Evolutionary conservation across 2,888 invertebrate species (phyloP), one percentile per base, ranked within the genome.

Genomic region (Acrobasis suavella): DNA sequence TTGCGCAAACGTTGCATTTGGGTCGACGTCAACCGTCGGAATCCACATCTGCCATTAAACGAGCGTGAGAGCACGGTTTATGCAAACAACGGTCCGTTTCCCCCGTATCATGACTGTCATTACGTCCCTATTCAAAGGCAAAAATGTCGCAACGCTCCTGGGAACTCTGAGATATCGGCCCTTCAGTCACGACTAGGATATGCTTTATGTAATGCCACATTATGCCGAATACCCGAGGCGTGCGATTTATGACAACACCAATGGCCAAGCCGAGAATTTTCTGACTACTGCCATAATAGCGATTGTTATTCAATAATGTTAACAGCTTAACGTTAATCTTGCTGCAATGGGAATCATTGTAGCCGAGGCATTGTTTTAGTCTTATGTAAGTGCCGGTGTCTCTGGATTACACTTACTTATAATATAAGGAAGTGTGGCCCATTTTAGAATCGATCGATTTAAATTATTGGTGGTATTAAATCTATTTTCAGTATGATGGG

Each of bases 51-150:
- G 74, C 74, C 73, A 81, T 81, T 86, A 83, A 80, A 78, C 78
- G 80, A 87, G 83, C 88, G 85, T 85, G 86, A 83, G 85, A 78
- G 71, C 78, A 80, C 75, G 81, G 81, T 85, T 86, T 85, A 87
- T 87, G 86, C 83, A 85, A 89, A 88, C 84, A 81, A 82, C 82
- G 75, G 75, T 71, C 77, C 77, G 80, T 83, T 83, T 82, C 79
- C 82, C 79, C 77, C 77, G 80, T 78, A 81, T 77, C 82, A 82
- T 81, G 81, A 77, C 80, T 76, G 82, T 83, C 82, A 89, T 89
- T 87, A 88, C 74, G 80, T 82, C 81, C 81, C 69, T 69, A 67
- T 60, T 62, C 64, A 62, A 69, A 71, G 69, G 65, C 66, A 67
- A 66, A 68, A 72, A 66, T 89, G 86, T 86, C 82, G 85, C 83